These are phyloP conservation scores for Periophthalmodon schlosseri DNA, from an alignment of 2,113 vertebrate genomes.

Conservation along the genomic window DNA sequence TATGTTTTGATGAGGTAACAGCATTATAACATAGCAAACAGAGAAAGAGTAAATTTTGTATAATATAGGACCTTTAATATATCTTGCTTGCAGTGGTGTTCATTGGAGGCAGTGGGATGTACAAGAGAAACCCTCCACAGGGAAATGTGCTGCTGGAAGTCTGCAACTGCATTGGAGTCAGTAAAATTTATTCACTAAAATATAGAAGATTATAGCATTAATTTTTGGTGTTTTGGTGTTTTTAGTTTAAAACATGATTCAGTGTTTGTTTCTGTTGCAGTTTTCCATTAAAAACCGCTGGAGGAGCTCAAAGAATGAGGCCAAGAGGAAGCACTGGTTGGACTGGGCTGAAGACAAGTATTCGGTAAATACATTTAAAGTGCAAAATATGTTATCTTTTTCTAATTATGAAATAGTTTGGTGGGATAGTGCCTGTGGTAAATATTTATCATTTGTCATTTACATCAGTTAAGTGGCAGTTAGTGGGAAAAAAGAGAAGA, in stretches of 20 bases:
- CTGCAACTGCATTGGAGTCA: slow-evolving; percentile 87
- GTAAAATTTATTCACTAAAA: slow-evolving; percentile 42
- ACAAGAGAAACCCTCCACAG: slow-evolving; percentile 87
- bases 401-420: too few relatives aligned
- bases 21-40: too few relatives aligned
- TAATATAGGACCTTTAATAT: not conserved
- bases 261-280: slow-evolving; percentile 61
- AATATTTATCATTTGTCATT: too few relatives aligned
- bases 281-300: slow-evolving; percentile 89
- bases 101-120: slow-evolving; percentile 86
- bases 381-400: too few relatives aligned
- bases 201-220: too few relatives aligned
- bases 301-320: slow-evolving; percentile 70
- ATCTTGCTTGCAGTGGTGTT: slow-evolving; percentile 85
- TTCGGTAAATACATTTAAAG: slow-evolving; percentile 72
- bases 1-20: too few relatives aligned
- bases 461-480: too few relatives aligned
- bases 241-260: too few relatives aligned
- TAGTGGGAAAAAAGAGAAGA: too few relatives aligned
- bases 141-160: slow-evolving; percentile 89
- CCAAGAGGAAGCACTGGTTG: slow-evolving; percentile 88
- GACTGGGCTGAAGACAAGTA: slow-evolving; percentile 96
- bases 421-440: too few relatives aligned
- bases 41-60: too few relatives aligned
- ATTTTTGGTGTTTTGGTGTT: too few relatives aligned